Base-by-base conservation (phyloP, 2,888 invertebrate genomes). In the Cryptocephalus moraei region DNA sequence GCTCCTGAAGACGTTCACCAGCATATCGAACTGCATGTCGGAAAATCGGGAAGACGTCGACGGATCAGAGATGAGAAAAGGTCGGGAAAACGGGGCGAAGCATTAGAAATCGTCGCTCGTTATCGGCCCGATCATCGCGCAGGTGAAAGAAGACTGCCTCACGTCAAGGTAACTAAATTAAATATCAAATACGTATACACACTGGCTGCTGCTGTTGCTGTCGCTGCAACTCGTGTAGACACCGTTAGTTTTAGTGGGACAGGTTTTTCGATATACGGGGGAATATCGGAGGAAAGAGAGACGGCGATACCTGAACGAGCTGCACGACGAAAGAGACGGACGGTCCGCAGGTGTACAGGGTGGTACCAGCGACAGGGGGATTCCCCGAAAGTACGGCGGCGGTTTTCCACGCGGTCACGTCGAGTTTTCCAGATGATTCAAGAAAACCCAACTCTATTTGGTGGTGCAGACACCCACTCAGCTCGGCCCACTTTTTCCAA, bases 1-100 rank as follows among this genome's bases (percentile, higher is more conserved):
- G 53, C 61, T 63, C 49, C 63, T 54, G 52, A 65, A 65, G 36
- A 63, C 65, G 51, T 63, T 64, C 41, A 65, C 62, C 44, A 65
- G 49, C 59, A 63, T 63, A 44, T 65, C 65, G 52, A 65, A 65
- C 55, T 65, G 36, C 36, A 36, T 36, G n/a, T 36, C 6, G 36
- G 12, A 36, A 36, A 36, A 22, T 22, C 22, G 22, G 22, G 22
- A 22, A 22, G 22, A 22, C 22, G 2, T 22, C 22, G 22, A 22
- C 2, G 22, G 3, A 22, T 2, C 3, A 22, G 22, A 22, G 22
- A 22, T 4, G 22, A 22, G 22, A 22, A 22, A 22, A 22, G 6
- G 22, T 22, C 6, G 22, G 22, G 22, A 22, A 22, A 22, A 22
- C 3, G 22, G 6, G 22, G 22, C 22, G 22, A 22, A 22, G 22